Base-by-base conservation (phyloP, 2,797 vertebrate species). In the Syngnathus rostellatus region DNA sequence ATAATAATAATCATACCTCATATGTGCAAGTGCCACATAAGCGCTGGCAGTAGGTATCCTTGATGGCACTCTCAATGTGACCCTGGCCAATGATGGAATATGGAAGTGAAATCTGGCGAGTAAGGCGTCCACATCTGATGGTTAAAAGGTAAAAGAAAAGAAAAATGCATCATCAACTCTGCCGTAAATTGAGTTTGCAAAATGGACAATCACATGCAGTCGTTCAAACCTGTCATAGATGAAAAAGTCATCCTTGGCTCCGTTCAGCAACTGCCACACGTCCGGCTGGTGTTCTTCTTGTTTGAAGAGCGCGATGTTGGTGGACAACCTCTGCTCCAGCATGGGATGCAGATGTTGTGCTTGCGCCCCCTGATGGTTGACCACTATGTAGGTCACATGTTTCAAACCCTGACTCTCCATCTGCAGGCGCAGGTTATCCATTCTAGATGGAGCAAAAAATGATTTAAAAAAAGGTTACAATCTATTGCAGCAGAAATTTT, bases 91-190 rank as follows among this genome's bases (percentile, higher is more conserved):
- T 89, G 84, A 93, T 87, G 74, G 94, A 89, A 65, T 93, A 94
- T n/a, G 96, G 96, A 71, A 95, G 86, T 25, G 91, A 89, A 71
- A 99, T 86, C 55, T 94, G 94, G 62, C 91, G 86, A 5, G 95
- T 93, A 8, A 98, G 92, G 75, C 89, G 93, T n/a, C 96, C 94
- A 19, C 97, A 99, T 79, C 97, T 99, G 77, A 68, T 16, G 23
- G 55, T 38, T 17, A 53, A 55, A 40, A 75, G 4, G 60, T 64
- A 16, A 53, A 19, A 6, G 11, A 37, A 39, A 2, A 9, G 46
- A 17, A 65, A 39, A 19, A 31, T 31, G 31, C 31, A 31, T 31
- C 31, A 4, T 31, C 31, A 45, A 45, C 43, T 10, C 43, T 45
- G 43, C 14, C 43, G 43, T 45, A 45, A 45, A 45, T 45, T 45